A percentile compares a stretch with the other conserved stretches of the same genome.
Conservation (phyloP, 1,140 invertebrate species). For the Drosophila leontia region DNA sequence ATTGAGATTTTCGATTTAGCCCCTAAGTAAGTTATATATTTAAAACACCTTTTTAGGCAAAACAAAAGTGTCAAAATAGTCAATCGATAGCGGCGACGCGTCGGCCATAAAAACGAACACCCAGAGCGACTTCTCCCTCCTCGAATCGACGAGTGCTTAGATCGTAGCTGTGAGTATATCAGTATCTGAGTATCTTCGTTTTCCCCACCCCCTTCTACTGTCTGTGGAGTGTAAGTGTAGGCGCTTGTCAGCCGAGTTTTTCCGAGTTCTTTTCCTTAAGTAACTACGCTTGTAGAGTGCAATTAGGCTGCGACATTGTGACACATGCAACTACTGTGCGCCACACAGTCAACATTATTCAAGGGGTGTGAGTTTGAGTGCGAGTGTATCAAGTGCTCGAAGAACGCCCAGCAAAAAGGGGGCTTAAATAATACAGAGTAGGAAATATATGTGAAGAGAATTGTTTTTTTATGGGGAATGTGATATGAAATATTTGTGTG, state of each 20-base stretch:
- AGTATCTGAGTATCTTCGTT: slow-evolving; percentile 5
- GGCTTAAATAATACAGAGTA: not conserved
- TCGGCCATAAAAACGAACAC: slow-evolving; percentile 72
- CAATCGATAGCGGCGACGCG: slow-evolving; percentile 45
- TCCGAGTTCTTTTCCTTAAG: slow-evolving; percentile 50
- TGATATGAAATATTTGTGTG: slow-evolving; percentile 20
- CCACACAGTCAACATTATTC: slow-evolving; percentile 26
- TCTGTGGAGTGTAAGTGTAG: slow-evolving; percentile 31
- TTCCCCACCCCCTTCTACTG: not conserved
- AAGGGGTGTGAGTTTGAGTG: slow-evolving; percentile 1
- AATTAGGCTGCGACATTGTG: slow-evolving; percentile 72
- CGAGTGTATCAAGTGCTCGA: slow-evolving; percentile 13
- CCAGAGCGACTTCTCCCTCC: slow-evolving; percentile 44
- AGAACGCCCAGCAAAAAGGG: slow-evolving; percentile 7
- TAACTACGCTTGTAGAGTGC: slow-evolving; percentile 72
- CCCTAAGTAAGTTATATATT: slow-evolving; percentile 72
- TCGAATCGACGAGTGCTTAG: slow-evolving; percentile 6
- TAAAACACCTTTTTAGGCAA: slow-evolving; percentile 78
- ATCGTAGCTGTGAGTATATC: slow-evolving; percentile 25
- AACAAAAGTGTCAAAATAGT: slow-evolving; percentile 81
- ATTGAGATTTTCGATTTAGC: slow-evolving; percentile 16
- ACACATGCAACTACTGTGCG: slow-evolving; percentile 71
- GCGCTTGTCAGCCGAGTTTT: slow-evolving; percentile 46
- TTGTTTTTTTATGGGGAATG: slow-evolving; percentile 7
- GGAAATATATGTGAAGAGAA: slow-evolving; percentile 5